These are phyloP conservation scores for Seriola rivoliana DNA, from an alignment of 2,113 vertebrate genomes.

Conservation along the genomic window DNA sequence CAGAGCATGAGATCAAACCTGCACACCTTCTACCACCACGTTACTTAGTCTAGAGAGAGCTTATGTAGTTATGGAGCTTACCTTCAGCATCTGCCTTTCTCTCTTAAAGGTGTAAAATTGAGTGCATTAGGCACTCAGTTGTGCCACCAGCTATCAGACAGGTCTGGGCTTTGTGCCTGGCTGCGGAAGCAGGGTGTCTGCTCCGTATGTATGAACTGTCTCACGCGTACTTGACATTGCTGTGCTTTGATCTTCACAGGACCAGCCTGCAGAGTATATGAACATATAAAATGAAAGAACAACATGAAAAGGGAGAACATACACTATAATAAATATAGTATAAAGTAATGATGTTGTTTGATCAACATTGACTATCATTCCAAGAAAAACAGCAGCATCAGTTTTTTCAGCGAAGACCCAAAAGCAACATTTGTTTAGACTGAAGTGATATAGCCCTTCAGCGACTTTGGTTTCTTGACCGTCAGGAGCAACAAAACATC, in stretches of 20 bases:
- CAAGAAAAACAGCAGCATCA: conserved; percentile 10
- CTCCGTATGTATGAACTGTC: conserved; percentile 29
- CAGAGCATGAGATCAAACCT: conserved; percentile 2
- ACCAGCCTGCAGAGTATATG: background rate
- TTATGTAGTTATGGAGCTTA: conserved; percentile 16
- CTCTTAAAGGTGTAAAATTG: conserved; percentile 36
- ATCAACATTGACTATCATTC: background rate
- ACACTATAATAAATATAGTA: background rate
- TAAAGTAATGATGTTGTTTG: conserved; percentile 9
- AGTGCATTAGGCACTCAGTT: conserved; percentile 48
- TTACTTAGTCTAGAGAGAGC: conserved; percentile 26
- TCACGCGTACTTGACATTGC: background rate
- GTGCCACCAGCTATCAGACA: conserved; percentile 43
- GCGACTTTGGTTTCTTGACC: background rate
- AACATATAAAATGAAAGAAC: background rate
- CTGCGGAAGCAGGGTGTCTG: conserved; percentile 29
- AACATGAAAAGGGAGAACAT: conserved; percentile 12
- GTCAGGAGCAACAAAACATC: background rate
- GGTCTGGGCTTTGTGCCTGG: conserved; percentile 41
- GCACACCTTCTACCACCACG: background rate
- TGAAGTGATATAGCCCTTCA: background rate
- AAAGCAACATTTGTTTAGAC: background rate
- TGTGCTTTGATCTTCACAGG: conserved; percentile 29
- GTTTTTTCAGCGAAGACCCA: conserved; percentile 18
- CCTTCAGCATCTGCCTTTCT: conserved; percentile 30